A percentile compares a stretch with the other conserved stretches of the same genome.
These are phyloP conservation scores for Chymomyza amoena DNA, from an alignment of 2,888 invertebrate genomes.

Conservation along the genomic window DNA sequence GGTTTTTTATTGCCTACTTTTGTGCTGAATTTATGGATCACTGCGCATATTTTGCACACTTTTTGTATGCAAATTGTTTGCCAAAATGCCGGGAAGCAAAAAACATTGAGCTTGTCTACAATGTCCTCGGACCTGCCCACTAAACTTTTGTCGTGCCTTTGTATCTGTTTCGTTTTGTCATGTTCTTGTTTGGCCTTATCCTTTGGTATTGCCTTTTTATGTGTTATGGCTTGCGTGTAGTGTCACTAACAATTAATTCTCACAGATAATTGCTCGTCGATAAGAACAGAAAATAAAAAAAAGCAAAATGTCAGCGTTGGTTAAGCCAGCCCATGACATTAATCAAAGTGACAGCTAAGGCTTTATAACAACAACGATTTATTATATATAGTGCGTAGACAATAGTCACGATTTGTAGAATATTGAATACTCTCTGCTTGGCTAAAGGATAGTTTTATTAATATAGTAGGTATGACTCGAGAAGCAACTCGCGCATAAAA, in stretches of 20 bases:
- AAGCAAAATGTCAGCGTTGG: neutral
- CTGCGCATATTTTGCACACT: constrained; percentile 23
- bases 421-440: neutral
- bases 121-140: neutral
- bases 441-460: neutral
- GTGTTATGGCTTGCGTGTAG: constrained; percentile 36
- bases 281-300: constrained; percentile 27
- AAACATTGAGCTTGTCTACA: neutral
- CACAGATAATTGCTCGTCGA: constrained; percentile 56
- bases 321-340: neutral
- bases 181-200: neutral
- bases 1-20: constrained; percentile 36
- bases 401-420: neutral
- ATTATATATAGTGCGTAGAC: neutral
- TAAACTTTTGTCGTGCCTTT: neutral
- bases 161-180: neutral
- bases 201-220: constrained; percentile 13
- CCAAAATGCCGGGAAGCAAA: neutral
- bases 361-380: constrained; percentile 4
- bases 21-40: constrained; percentile 34
- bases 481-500: no score
- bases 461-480: neutral
- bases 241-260: constrained; percentile 57
- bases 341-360: constrained; percentile 11
- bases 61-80: constrained; percentile 36